Conservation (phyloP, 2,888 invertebrate genomes). For the Plutella xylostella region DNA sequence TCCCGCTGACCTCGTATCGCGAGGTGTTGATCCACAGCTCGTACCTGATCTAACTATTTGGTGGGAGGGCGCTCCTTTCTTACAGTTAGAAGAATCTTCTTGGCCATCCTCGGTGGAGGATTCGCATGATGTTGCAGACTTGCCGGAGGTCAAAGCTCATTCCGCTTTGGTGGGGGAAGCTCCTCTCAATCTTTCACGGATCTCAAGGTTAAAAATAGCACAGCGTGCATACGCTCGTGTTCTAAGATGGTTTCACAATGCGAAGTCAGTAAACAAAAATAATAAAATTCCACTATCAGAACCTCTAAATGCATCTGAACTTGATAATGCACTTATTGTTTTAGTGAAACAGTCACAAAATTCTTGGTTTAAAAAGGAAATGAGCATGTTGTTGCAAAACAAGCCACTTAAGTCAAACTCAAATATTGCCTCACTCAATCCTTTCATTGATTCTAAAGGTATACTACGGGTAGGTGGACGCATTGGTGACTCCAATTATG, state of each 20-base stretch:
- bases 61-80: slow-evolving; percentile 3
- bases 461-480: slow-evolving; percentile 10
- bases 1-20: slow-evolving; percentile 5
- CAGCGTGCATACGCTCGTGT: not conserved
- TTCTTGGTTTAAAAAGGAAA: not conserved
- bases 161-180: not conserved
- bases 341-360: not conserved
- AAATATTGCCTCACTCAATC: not conserved
- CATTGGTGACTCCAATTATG: not conserved
- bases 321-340: not conserved
- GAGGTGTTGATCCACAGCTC: slow-evolving; percentile 4
- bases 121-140: not conserved
- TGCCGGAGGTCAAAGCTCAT: not conserved
- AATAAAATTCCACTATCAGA: too few relatives aligned
- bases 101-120: not conserved
- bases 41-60: not conserved
- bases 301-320: not conserved
- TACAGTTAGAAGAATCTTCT: not conserved
- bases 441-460: slow-evolving; percentile 10
- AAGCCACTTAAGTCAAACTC: not conserved
- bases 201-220: not conserved
- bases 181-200: not conserved
- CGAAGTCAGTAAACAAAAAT: not conserved
- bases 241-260: not conserved
- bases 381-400: not conserved